Evolutionary conservation across 2,888 invertebrate genomes (phyloP).

Genomic region (Melanophora roralis): DNA sequence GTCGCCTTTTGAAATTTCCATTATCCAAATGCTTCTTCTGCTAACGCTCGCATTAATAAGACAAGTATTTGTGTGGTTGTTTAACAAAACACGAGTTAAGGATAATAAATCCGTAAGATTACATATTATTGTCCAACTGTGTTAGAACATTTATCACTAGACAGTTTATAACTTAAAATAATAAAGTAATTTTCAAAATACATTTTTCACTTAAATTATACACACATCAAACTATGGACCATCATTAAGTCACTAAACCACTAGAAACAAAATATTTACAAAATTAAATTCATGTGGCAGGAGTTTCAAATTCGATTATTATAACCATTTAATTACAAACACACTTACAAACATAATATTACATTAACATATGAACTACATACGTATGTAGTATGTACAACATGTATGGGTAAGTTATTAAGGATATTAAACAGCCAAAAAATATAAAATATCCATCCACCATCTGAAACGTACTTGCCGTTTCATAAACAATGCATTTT

Average conservation of each 20-base stretch:
- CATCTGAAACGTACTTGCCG: conserved; percentile 21
- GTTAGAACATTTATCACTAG: conserved; percentile 67
- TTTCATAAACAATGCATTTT: background rate
- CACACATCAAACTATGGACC: background rate
- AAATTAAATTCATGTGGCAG: background rate
- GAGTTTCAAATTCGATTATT: background rate
- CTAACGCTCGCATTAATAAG: too few species aligned
- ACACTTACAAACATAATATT: too few species aligned
- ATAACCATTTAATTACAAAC: background rate
- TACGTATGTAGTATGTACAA: too few species aligned
- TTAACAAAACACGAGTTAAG: background rate
- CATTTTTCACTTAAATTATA: background rate
- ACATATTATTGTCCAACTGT: conserved; percentile 65
- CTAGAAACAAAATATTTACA: conserved; percentile 2
- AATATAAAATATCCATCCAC: conserved; percentile 19
- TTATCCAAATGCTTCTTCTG: too few species aligned
- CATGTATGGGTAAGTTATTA: background rate
- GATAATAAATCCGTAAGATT: conserved; percentile 35
- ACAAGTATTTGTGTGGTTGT: background rate
- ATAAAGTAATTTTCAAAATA: conserved; percentile 9
- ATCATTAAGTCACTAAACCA: background rate
- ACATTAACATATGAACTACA: too few species aligned
- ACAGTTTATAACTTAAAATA: conserved; percentile 15
- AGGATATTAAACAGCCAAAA: background rate
- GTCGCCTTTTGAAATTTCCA: too few species aligned